phyloP scores from a whole-genome alignment of 1,140 invertebrate genomes.

The Apocrypta bakeri region DNA sequence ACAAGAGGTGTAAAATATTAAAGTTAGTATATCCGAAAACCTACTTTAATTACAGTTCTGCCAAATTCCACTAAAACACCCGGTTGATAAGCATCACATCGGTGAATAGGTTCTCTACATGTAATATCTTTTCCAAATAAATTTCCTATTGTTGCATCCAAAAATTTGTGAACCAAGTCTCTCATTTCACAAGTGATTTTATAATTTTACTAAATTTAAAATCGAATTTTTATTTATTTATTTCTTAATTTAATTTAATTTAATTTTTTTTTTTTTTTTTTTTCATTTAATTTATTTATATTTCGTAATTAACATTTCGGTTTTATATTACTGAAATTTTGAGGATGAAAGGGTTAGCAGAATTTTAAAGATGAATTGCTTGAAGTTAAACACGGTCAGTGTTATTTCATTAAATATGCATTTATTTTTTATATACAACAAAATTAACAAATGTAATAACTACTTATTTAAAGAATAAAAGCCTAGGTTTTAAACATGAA shows the following conservation, averaged over 20 bases:
- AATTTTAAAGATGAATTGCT: neutral
- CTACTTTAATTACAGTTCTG: slow-evolving; percentile 61
- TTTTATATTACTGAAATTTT: neutral
- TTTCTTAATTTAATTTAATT: neutral
- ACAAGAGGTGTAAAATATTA: neutral
- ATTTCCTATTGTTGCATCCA: slow-evolving; percentile 65
- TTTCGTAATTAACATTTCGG: slow-evolving; percentile 6
- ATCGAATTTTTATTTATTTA: slow-evolving; percentile 2
- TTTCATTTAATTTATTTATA: slow-evolving; percentile 8
- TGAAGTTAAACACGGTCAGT: slow-evolving; percentile 32
- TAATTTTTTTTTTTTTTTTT: too few relatives aligned
- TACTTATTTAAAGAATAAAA: neutral
- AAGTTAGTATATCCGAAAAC: slow-evolving; percentile 2
- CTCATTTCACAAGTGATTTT: slow-evolving; percentile 55
- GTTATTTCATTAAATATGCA: neutral
- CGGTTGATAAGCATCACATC: slow-evolving; percentile 69
- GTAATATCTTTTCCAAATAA: slow-evolving; percentile 70
- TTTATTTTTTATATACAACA: slow-evolving; percentile 17
- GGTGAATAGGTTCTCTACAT: slow-evolving; percentile 65
- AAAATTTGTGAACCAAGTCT: slow-evolving; percentile 63
- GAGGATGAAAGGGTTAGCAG: neutral
- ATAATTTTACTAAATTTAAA: slow-evolving; percentile 1
- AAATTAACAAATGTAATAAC: neutral
- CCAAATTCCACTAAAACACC: slow-evolving; percentile 67
- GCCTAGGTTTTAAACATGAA: slow-evolving; percentile 25